These are phyloP conservation scores for Chymomyza procnemis DNA, from an alignment of 2,888 invertebrate genomes.

Conservation along the genomic window DNA sequence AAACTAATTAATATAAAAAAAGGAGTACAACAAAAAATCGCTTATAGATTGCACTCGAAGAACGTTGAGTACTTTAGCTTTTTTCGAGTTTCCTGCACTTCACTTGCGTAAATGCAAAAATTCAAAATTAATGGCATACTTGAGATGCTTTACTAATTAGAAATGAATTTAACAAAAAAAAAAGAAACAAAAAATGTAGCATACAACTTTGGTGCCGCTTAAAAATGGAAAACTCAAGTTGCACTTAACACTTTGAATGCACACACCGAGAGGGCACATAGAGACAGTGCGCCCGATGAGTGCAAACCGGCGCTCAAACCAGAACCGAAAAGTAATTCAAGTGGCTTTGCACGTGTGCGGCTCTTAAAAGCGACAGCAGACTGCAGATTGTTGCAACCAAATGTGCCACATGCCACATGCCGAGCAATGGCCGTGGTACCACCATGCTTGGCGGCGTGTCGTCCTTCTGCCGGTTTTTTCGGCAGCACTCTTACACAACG, in stretches of 20 bases:
- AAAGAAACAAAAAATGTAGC: slow-evolving; percentile 45
- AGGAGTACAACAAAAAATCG: background rate
- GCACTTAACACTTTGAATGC: slow-evolving; percentile 52
- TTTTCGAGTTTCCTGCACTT: slow-evolving; percentile 40
- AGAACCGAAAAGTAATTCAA: slow-evolving; percentile 39
- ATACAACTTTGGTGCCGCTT: slow-evolving; percentile 39
- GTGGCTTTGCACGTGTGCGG: slow-evolving; percentile 50
- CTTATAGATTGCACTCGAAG: slow-evolving; percentile 14
- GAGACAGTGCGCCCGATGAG: slow-evolving; percentile 3
- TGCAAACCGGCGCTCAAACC: background rate
- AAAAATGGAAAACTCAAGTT: slow-evolving; percentile 41
- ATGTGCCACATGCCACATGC: background rate
- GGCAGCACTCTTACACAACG: background rate
- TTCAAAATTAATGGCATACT: slow-evolving; percentile 68
- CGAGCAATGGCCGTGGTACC: background rate
- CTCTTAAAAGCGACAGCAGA: background rate
- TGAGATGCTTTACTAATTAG: slow-evolving; percentile 60
- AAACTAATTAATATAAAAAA: slow-evolving; percentile 55
- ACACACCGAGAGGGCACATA: slow-evolving; percentile 14
- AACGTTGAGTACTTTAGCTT: slow-evolving; percentile 22
- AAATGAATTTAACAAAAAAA: slow-evolving; percentile 55
- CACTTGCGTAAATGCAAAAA: slow-evolving; percentile 65
- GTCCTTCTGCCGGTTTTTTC: no score
- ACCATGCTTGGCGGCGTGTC: background rate
- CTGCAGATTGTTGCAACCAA: background rate